phyloP scores from a whole-genome alignment of 2,113 vertebrate species.

The Crotophaga sulcirostris region DNA sequence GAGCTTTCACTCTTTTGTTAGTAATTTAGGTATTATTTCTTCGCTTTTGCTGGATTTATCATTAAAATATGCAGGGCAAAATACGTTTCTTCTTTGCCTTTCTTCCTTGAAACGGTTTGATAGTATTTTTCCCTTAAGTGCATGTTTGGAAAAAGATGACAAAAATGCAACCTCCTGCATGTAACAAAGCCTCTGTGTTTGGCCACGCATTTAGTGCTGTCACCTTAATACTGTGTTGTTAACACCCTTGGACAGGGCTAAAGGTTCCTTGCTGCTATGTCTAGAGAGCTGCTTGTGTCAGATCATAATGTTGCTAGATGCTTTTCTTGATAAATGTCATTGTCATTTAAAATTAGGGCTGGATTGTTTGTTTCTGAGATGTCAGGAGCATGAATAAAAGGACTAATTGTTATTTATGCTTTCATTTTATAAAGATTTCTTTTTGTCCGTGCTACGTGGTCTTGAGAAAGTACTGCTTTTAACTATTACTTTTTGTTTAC shows the following conservation, averaged over 20 bases:
- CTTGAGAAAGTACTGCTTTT: neutral
- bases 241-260: constrained; percentile 51
- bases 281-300: neutral
- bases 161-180: neutral
- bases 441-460: neutral
- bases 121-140: constrained; percentile 9
- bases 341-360: neutral
- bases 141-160: neutral
- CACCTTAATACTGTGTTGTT: constrained; percentile 39
- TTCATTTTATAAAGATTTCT: neutral
- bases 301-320: neutral
- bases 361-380: neutral
- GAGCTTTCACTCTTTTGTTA: neutral
- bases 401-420: neutral
- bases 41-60: neutral
- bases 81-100: neutral
- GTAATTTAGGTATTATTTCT: neutral
- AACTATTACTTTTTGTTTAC: neutral
- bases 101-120: neutral
- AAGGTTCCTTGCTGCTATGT: constrained; percentile 30
- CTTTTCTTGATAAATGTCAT: neutral
- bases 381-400: neutral
- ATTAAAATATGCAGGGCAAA: neutral
- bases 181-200: constrained; percentile 36
- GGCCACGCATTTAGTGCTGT: constrained; percentile 37